A percentile compares a stretch with the other conserved stretches of the same genome.
These are phyloP conservation scores for Pseudachorutes palmiensis DNA, from an alignment of 1,140 invertebrate genomes.

Conservation along the genomic window DNA sequence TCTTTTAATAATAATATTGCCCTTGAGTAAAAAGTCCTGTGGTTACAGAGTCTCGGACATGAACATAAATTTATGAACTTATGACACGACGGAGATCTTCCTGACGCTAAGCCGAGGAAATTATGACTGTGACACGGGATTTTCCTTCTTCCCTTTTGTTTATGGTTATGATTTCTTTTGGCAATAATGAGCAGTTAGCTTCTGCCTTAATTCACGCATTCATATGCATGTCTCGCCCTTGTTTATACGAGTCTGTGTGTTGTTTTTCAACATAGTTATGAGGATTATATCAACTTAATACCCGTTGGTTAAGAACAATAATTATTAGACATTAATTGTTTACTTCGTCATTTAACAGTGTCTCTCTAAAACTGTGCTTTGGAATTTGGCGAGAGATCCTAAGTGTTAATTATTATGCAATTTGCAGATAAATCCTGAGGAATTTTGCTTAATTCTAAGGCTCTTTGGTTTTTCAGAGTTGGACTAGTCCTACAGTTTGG, in stretches of 20 bases:
- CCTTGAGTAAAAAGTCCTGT: not conserved
- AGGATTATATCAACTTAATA: too few relatives aligned
- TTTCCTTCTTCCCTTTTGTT: not conserved
- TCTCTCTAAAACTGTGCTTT: too few relatives aligned
- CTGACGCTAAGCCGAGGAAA: not conserved
- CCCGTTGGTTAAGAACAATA: too few relatives aligned
- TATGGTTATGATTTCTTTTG: not conserved
- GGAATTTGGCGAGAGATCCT: too few relatives aligned
- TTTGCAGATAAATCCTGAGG: too few relatives aligned
- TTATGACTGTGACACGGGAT: not conserved
- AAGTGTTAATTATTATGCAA: too few relatives aligned
- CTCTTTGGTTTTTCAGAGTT: constrained; percentile 22
- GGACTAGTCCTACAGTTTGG: constrained; percentile 19
- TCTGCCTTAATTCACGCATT: not conserved
- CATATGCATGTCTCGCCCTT: not conserved
- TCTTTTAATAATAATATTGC: too few relatives aligned
- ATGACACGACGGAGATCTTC: not conserved
- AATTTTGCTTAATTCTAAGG: not conserved
- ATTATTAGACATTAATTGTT: too few relatives aligned
- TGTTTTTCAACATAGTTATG: too few relatives aligned
- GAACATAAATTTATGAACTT: not conserved
- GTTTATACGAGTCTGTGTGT: too few relatives aligned
- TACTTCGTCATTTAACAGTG: too few relatives aligned
- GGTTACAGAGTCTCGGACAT: too few relatives aligned
- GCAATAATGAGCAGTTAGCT: not conserved